Evolutionary conservation across 2,113 vertebrate species (phyloP), one percentile per base, ranked within the genome.

Genomic region (Syrrhaptes paradoxus): DNA sequence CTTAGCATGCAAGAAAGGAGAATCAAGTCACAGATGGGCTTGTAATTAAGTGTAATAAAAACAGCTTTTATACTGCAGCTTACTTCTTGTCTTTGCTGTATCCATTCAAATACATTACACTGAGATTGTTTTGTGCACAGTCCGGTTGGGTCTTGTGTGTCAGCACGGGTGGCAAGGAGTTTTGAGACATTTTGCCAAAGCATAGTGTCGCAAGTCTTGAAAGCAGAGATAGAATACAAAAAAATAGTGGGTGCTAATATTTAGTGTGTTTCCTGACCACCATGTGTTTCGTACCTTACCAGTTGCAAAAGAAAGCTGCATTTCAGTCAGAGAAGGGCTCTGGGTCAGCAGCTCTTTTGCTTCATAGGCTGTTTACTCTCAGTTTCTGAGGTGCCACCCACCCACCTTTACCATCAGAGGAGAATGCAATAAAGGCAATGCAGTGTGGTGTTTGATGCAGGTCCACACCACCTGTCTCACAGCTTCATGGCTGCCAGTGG

Each of bases 281-380:
- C 29, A 17, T 0, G 0, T 31, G 17, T 77, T 79, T 68, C 17
- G 51, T 49, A 34, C n/a, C 36, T 48, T 25, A 61, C 14, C 45
- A 46, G 20, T 0, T 75, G 52, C 32, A 63, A 65, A 95, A 85
- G 21, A 86, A 90, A 66, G 16, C 15, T 32, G 9, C 7, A 15
- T 74, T 78, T 78, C 22, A 45, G 36, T 29, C 17, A 31, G 80
- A 90, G 32, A 57, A 66, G 17, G 22, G 46, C 25, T 54, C 17
- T 17, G 41, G 28, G 45, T 83, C 41, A 57, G 43, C 20, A 62
- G 32, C 26, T 38, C 8, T 52, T 85, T 12, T 31, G 4, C n/a
- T 65, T n/a, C 0, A 0, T 71, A 31, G 21, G 25, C 20, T 65
- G 28, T 5, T 67, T 85, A 58, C 29, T 71, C 57, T 45, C 29